These are phyloP conservation scores for Brachionus calyciflorus DNA, from an alignment of 1,140 invertebrate species.

Conservation along the genomic window DNA sequence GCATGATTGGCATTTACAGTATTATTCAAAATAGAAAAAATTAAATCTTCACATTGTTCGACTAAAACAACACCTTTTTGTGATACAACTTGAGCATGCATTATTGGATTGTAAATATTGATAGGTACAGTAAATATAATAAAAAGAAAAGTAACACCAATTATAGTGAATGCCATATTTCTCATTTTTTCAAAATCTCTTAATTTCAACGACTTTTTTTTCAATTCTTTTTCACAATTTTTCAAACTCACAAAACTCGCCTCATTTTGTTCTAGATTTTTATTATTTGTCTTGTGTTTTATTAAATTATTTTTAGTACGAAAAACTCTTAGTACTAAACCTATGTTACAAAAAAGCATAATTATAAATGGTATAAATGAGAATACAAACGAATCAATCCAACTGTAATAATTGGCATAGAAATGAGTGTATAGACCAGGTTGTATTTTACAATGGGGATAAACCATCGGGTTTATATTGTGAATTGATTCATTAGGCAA, in stretches of 20 bases:
- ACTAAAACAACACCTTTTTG: neutral
- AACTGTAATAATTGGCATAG: conserved; percentile 42
- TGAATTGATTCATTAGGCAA: neutral
- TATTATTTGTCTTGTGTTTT: too few species aligned
- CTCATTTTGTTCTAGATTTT: neutral
- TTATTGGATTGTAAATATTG: conserved; percentile 33
- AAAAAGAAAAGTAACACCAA: conserved; percentile 40
- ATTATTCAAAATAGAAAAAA: conserved; percentile 44
- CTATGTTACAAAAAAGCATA: conserved; percentile 32
- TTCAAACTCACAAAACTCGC: too few species aligned
- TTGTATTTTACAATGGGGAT: conserved; percentile 6
- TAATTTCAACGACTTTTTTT: neutral
- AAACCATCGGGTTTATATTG: conserved; percentile 28
- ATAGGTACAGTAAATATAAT: conserved; percentile 43
- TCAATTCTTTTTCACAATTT: neutral
- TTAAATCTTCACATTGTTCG: conserved; percentile 39
- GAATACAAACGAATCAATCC: conserved; percentile 44
- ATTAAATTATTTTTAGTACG: conserved; percentile 10
- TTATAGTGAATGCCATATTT: conserved; percentile 30
- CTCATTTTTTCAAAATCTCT: conserved; percentile 4
- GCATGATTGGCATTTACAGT: conserved; percentile 40
- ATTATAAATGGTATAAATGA: conserved; percentile 39
- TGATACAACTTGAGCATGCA: conserved; percentile 7
- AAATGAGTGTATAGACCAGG: neutral
- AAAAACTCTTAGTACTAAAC: neutral